phyloP scores from a whole-genome alignment of 2,113 vertebrate species.

The Hyperopisus bebe region DNA sequence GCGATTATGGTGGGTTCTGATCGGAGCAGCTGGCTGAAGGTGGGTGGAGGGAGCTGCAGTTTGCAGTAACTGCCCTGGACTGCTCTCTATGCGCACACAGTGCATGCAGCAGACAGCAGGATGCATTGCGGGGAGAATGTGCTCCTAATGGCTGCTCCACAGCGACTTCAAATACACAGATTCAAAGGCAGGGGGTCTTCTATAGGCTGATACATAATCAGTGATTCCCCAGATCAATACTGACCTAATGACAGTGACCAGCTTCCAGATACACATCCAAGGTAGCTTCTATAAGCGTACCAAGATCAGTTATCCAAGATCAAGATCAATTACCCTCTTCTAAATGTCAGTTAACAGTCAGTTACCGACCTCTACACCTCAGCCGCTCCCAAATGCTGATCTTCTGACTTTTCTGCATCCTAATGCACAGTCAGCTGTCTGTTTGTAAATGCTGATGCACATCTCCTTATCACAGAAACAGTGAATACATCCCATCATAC shows the following conservation, averaged over 20 bases:
- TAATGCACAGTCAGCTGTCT: neutral
- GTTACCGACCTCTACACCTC: neutral
- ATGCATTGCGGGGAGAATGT: neutral
- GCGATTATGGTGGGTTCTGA: conserved; percentile 39
- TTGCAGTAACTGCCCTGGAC: conserved; percentile 15
- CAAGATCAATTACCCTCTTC: neutral
- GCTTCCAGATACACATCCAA: neutral
- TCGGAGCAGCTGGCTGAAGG: conserved; percentile 31
- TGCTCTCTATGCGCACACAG: neutral
- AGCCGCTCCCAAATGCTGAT: neutral
- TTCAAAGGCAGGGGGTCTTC: neutral
- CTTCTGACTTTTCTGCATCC: neutral
- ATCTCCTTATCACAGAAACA: neutral
- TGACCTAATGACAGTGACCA: neutral
- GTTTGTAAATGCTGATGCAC: neutral
- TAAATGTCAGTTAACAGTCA: neutral
- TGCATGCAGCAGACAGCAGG: neutral
- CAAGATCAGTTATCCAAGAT: neutral
- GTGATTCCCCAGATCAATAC: neutral
- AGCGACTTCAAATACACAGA: neutral
- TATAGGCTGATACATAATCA: neutral
- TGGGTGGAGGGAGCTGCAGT: conserved; percentile 24
- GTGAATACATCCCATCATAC: neutral
- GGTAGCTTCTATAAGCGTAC: neutral
- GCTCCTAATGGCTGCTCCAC: neutral